Base-by-base conservation (phyloP, 2,113 vertebrate species). In the Crotophaga sulcirostris region DNA sequence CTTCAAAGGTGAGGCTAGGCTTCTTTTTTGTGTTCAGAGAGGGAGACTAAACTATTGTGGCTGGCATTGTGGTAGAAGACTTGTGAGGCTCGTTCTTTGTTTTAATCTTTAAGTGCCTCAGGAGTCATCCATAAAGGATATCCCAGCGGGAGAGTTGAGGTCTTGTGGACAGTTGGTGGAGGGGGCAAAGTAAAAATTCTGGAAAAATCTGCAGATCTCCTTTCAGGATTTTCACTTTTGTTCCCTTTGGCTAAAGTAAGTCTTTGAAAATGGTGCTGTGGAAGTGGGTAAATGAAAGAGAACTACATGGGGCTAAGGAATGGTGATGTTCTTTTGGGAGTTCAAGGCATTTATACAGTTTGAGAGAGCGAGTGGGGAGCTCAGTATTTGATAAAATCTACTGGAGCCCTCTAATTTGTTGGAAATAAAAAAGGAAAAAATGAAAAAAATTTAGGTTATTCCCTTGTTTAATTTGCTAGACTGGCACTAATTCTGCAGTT, bases 241-340 rank as follows among this genome's bases (percentile, higher is more conserved):
- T 96, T 97, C 97, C 95, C 93, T 97, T 97, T 96, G 94, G 94
- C 95, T 97, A 90, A 93, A 95, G 95, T 87, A 96, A 91, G 66
- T 97, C 96, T 97, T 97, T 97, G 97, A 97, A 96, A 96, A 93
- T 91, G 96, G 96, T 96, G 94, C 90, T 89, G 96, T 96, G 96
- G 95, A 97, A 97, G 96, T 97, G 96, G 93, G 89, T 96, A 96
- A 97, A 97, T 97, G 96, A 97, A 97, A 97, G 97, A 88, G 95
- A 94, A 55, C 94, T 96, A 96, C 94, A 95, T 94, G 93, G 93
- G 90, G 95, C 95, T 97, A 91, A 96, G 95, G 93, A 95, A 95
- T 93, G 93, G 80, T 81, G 90, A 90, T 90, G 89, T 95, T 96
- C 96, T 97, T 97, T 95, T 55, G 96, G 96, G 96, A 96, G 95